Base-by-base conservation (phyloP, 2,113 vertebrate genomes). In the Zosterops pallidus region DNA sequence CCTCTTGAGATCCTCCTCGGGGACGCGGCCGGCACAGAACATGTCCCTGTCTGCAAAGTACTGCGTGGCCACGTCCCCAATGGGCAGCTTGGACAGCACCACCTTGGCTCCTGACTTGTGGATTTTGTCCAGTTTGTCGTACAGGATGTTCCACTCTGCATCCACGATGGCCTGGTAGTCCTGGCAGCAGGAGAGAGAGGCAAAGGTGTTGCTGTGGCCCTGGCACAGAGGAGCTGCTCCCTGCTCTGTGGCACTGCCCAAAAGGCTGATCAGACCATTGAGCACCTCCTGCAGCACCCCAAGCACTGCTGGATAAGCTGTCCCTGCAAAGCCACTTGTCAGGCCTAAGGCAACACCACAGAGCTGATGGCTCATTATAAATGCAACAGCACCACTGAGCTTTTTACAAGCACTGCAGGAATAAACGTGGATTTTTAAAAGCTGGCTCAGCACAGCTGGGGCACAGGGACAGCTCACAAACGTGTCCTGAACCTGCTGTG, bases 141-240 rank as follows among this genome's bases (percentile, higher is more conserved):
- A 99, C 19, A 99, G 97, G 97, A 99, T 99, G 97, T 98, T 99
- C 99, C 99, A 99, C 90, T 99, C 99, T 0, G 99, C 99, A 14
- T 99, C 99, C 72, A 99, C 99, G 3, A 99, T 99, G 62, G 99
- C 99, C 96, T 99, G 99, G 89, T 99, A 99, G 44, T 99, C 99
- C 99, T 99, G 82, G 65, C 7, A 63, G 64, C 14, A n/a, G 21
- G 3, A 44, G 16, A 23, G 10, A 29, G 37, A 33, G 6, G 11
- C 6, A 37, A 3, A 6, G 11, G 3, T 0, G 2, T 2, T 4
- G 3, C 5, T 0, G 2, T 72, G 29, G 62, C 0, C 20, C 70
- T 9, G 10, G 44, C 79, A 76, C 15, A 5, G 13, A 53, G 33
- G 13, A 53, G 33, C 25, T 37, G 69, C 47, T 75, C 31, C 6